Base-by-base conservation (phyloP, 2,113 vertebrate genomes). In the Nerophis ophidion region DNA sequence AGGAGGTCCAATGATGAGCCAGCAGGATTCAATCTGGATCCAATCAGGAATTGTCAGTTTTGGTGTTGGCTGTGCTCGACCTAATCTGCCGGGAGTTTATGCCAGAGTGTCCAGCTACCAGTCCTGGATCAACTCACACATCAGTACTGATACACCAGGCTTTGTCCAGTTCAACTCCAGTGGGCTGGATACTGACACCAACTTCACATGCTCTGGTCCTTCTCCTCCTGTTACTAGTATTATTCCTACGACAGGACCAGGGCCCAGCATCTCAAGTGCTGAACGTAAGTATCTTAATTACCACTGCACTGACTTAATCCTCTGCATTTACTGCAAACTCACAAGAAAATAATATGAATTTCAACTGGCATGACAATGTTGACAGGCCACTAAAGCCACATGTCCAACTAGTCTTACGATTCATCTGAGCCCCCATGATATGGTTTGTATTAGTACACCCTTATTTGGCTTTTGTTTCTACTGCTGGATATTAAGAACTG, bases 11-110 rank as follows among this genome's bases (percentile, higher is more conserved):
- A 68, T 96, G 72, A 90, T 93, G 71, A 87, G 67, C 74, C 77
- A 81, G 71, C 84, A 90, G 73, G 81, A 80, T 68, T 84, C 71
- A 61, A 7, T 36, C 19, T 95, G 93, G 93, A 78, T 94, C 70
- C 92, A 92, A 66, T 89, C 86, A 71, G 93, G 93, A 70, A 82
- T 93, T 57, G 45, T 48, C n/a, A 48, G 57, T 35, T 58, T 14
- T 26, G 57, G 92, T 62, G 70, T 80, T 2, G 88, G 92, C 65
- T 93, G 93, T 77, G 91, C 86, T 63, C 87, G 34, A 62, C 91
- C 90, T 61, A 90, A 91, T 64, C 88, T 89, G 45, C 93, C 93
- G 8, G 92, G 92, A 60, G 91, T 96, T 60, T 94, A 94, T 52
- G 68, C 91, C 68, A 84, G 86, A 81, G 90, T 95, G 70, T 91